Evolutionary conservation across 2,888 invertebrate species (phyloP), one percentile per base, ranked within the genome.

Genomic region (Drosophila austrosaltans): DNA sequence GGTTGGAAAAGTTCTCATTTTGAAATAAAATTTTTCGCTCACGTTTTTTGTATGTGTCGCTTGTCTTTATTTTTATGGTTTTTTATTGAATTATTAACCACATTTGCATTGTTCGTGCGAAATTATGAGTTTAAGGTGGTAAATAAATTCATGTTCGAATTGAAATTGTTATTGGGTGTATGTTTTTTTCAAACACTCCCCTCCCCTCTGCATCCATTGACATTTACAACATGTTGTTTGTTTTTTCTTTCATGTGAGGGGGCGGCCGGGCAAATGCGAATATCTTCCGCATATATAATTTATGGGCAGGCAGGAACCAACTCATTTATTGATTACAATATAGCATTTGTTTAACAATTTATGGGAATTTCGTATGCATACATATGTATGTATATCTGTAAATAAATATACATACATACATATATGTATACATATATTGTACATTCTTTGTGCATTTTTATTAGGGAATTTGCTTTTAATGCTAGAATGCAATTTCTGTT

Each of bases 321-420:
- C 59, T 67, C 53, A 48, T 67, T 80, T 87, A 82, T 82, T 82
- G 85, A 82, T 85, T 80, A 79, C 86, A 75, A 77, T 80, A 81
- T 77, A 83, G 81, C 84, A 82, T 86, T 82, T 82, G 84, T 86
- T 87, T 75, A 82, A 84, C 81, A 87, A 82, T 87, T 82, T 85
- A 86, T 84, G 79, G 83, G 71, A 56, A 69, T 71, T 56, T 58
- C 66, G 59, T 48, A 67, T 61, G 58, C 16, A 58, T 53, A 28
- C 36, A 69, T 44, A 39, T 7, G 8, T 42, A 42, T 42, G 20
- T 16, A 44, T 6, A 48, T 12, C 7, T 8, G 8, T 36, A 36
- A 36, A 48, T 8, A 44, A 7, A 22, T 20, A 44, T 22, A 4
- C 25, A 48, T 8, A 8, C 12, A 22, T 8, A 36, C 25, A 48